These are phyloP conservation scores for Ylistrum balloti DNA, from an alignment of 1,140 invertebrate genomes.

Conservation along the genomic window DNA sequence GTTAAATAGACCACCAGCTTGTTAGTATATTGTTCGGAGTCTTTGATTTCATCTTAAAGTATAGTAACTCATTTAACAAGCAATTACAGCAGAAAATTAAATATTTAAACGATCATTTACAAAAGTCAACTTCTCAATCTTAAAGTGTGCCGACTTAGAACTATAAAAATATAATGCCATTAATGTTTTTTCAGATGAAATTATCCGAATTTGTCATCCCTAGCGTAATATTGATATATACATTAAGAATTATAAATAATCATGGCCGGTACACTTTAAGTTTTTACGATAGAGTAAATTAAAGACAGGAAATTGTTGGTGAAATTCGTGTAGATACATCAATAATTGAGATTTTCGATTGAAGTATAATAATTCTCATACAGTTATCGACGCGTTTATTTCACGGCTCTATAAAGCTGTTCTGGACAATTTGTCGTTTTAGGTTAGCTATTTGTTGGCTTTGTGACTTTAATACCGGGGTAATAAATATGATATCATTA, in stretches of 20 bases:
- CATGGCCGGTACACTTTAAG: background rate
- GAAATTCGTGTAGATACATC: background rate
- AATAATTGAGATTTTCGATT: background rate
- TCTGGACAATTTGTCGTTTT: background rate
- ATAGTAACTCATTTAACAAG: background rate
- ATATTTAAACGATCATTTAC: background rate
- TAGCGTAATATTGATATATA: background rate
- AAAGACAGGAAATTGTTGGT: background rate
- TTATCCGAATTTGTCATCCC: conserved; percentile 16
- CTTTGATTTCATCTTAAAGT: background rate
- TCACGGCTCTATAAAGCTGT: background rate
- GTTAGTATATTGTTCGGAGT: background rate
- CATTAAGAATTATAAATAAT: background rate
- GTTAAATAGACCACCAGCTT: background rate
- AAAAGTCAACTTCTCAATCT: background rate
- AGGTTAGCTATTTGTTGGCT: too few relatives aligned
- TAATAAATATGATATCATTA: too few relatives aligned
- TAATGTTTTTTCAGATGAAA: background rate
- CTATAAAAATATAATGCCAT: background rate
- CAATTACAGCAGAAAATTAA: background rate
- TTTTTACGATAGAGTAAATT: background rate
- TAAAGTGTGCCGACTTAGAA: background rate
- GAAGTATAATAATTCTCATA: background rate
- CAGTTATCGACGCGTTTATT: background rate
- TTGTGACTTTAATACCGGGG: too few relatives aligned